These are phyloP conservation scores for Holacanthella duospinosa DNA, from an alignment of 2,888 invertebrate species.

Conservation along the genomic window DNA sequence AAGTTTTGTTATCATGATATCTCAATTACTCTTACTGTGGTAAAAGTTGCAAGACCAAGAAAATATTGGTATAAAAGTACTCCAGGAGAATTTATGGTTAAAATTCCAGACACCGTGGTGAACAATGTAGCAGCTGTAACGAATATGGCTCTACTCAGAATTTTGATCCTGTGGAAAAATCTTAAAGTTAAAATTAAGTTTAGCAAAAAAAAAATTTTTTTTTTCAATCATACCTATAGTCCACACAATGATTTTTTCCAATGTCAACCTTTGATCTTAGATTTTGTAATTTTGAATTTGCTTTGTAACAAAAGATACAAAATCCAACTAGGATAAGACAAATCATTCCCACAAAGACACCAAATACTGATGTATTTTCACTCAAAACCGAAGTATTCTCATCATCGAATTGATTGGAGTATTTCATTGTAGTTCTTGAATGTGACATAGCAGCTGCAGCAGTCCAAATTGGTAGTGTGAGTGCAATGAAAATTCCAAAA, in stretches of 20 bases:
- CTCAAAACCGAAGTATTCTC: background rate
- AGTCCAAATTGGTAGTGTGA: conserved; percentile 30
- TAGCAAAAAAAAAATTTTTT: background rate
- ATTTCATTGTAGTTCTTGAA: conserved; percentile 1
- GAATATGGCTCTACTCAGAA: background rate
- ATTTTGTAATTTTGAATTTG: background rate
- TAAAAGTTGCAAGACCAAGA: background rate
- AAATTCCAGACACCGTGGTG: background rate
- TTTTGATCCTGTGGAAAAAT: background rate
- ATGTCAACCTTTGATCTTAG: background rate
- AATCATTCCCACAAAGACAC: background rate
- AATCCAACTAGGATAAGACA: background rate
- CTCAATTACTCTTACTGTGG: background rate
- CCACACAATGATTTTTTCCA: background rate
- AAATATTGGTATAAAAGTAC: background rate
- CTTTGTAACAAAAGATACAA: background rate
- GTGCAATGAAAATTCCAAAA: conserved; percentile 27
- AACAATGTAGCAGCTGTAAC: background rate
- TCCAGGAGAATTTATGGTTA: background rate
- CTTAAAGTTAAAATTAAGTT: too few relatives aligned
- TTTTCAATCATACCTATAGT: background rate
- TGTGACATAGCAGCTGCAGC: conserved; percentile 22
- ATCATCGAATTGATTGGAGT: too few relatives aligned
- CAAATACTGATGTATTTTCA: background rate
- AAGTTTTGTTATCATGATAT: background rate